These are phyloP conservation scores for Dilophus febrilis DNA, from an alignment of 2,888 invertebrate genomes.

Conservation along the genomic window DNA sequence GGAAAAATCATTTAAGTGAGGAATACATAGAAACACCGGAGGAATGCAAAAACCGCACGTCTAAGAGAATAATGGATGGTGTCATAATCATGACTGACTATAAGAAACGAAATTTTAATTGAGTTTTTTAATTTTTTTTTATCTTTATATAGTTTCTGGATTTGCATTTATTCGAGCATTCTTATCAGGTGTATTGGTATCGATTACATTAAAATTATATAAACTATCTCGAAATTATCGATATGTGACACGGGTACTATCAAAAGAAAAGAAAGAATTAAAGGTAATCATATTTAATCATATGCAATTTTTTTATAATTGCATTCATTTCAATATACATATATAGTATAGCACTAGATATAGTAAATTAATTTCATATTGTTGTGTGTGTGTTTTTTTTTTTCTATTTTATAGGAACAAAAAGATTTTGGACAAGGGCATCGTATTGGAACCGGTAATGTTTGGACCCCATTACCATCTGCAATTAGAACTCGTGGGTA, in stretches of 20 bases:
- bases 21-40: too few species aligned
- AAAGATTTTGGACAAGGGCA: constrained; percentile 50
- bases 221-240: constrained; percentile 84
- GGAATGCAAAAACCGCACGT: too few species aligned
- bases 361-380: background rate
- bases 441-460: constrained; percentile 36
- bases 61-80: too few species aligned
- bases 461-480: constrained; percentile 38
- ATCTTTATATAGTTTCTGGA: background rate
- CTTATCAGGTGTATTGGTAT: constrained; percentile 41
- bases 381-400: too few species aligned
- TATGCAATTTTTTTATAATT: background rate
- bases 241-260: constrained; percentile 77
- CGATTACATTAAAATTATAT: constrained; percentile 67
- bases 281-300: constrained; percentile 40
- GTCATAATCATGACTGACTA: too few species aligned
- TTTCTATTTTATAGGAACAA: constrained; percentile 43
- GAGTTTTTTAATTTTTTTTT: background rate
- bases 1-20: too few species aligned
- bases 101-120: background rate
- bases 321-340: constrained; percentile 6
- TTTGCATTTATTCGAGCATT: constrained; percentile 5
- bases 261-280: constrained; percentile 71
- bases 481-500: constrained; percentile 11
- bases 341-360: background rate